phyloP scores from a whole-genome alignment of 92 coral and sea anemone genomes.

The Virgularia gustaviana region DNA sequence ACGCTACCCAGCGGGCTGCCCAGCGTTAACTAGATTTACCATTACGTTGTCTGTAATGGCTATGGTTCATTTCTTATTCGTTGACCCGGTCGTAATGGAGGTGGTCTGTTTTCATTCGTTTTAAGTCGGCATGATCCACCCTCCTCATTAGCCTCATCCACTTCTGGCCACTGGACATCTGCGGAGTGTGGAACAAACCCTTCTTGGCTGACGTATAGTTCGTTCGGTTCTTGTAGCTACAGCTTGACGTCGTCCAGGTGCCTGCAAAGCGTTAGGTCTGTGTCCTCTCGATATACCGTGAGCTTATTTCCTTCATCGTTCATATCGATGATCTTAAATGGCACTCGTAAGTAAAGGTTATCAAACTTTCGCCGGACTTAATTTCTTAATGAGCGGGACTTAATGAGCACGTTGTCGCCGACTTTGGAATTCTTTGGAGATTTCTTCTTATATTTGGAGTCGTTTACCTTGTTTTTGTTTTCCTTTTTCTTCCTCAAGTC shows the following conservation, averaged over 20 bases:
- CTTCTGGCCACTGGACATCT: conserved; percentile 2
- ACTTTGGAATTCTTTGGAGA: background rate
- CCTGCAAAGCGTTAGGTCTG: background rate
- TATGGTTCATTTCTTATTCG: no score
- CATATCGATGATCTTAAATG: conserved; percentile 5
- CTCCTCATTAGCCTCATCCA: background rate
- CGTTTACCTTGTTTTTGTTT: background rate
- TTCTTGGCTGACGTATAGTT: background rate
- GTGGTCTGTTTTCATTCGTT: background rate
- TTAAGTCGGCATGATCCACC: background rate
- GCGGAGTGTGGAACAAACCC: background rate
- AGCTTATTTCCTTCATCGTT: conserved; percentile 1
- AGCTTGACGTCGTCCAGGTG: conserved; percentile 1
- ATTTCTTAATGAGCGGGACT: no score
- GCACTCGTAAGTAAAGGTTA: background rate
- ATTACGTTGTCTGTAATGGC: no score
- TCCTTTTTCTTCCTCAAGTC: background rate
- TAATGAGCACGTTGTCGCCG: background rate
- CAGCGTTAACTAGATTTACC: no score
- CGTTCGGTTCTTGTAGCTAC: background rate
- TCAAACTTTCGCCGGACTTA: conserved; percentile 12
- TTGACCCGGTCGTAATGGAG: background rate
- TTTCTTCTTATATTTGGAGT: conserved; percentile 3
- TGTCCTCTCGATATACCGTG: background rate
- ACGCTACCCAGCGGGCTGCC: no score